Base-by-base conservation (phyloP, 2,888 invertebrate genomes). In the Ditylenchus weischeri region DNA sequence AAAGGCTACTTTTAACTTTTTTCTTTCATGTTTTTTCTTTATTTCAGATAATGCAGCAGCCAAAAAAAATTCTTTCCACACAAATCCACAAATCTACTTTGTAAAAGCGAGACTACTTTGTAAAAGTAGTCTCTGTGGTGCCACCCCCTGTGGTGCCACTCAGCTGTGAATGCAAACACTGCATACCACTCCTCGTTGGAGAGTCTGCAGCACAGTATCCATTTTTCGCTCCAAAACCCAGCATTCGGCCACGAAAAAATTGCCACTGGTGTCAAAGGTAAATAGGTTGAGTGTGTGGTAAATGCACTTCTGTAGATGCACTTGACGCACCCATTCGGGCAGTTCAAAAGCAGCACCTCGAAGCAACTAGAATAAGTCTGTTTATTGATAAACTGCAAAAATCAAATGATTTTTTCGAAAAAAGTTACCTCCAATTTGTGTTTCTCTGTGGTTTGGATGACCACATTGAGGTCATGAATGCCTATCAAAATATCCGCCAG, bases 261-360 rank as follows among this genome's bases (percentile, higher is more conserved):
- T 96, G 86, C 95, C 94, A 0, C 96, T 98, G 13, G 96, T 96
- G 84, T 98, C 96, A 87, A 96, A 87, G 85, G 94, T 96, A 87
- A 95, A 95, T 84, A 94, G 88, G 86, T 98, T 98, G 82, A 98
- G 86, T 0, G 94, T 94, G 85, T 93, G 93, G 86, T 95, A 98
- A 83, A 96, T 94, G 23, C 95, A 94, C 86, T 96, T 96, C 83
- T 95, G 94, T 86, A 98, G 95, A 80, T 93, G 90, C 62, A 96
- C 94, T 86, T 95, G 94, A 64, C 85, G 83, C 85, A 92, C 92
- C 96, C 96, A 96, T 83, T 91, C 92, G 85, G 93, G 93, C 70
- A 99, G 90, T 85, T 95, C 93, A 85, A 93, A 93, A 0, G 96
- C 94, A 0, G 95, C 94, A 0, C 94, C 93, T 0, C 94, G 92